Evolutionary conservation across 2,113 vertebrate species (phyloP).

Genomic region (Aramus guarauna): DNA sequence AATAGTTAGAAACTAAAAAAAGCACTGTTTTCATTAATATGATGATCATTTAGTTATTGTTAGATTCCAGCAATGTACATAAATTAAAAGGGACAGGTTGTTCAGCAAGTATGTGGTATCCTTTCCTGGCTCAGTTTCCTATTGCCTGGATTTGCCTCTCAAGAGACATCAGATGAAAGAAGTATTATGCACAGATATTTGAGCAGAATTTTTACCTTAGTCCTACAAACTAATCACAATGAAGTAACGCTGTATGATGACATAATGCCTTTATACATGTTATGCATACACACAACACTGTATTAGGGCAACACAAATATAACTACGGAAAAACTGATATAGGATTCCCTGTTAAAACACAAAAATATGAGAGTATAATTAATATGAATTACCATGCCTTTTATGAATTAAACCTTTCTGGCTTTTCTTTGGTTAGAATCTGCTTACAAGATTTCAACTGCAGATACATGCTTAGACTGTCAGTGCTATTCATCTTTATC

Average conservation of each 20-base stretch:
- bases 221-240: background rate
- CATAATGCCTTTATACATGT: background rate
- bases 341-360: background rate
- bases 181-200: background rate
- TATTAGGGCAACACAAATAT: background rate
- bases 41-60: background rate
- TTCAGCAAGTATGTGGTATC: background rate
- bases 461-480: background rate
- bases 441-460: background rate
- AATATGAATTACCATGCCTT: background rate
- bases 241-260: background rate
- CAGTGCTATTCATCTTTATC: background rate
- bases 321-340: background rate
- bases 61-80: background rate
- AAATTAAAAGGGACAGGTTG: background rate
- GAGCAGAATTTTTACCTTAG: background rate
- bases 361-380: background rate
- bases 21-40: background rate
- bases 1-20: background rate
- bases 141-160: background rate
- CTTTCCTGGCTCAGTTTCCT: background rate
- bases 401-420: background rate
- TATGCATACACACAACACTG: background rate
- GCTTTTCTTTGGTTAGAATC: background rate
- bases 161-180: background rate